Evolutionary conservation across 2,888 invertebrate genomes (phyloP).

Genomic region (Notodonta dromedarius): DNA sequence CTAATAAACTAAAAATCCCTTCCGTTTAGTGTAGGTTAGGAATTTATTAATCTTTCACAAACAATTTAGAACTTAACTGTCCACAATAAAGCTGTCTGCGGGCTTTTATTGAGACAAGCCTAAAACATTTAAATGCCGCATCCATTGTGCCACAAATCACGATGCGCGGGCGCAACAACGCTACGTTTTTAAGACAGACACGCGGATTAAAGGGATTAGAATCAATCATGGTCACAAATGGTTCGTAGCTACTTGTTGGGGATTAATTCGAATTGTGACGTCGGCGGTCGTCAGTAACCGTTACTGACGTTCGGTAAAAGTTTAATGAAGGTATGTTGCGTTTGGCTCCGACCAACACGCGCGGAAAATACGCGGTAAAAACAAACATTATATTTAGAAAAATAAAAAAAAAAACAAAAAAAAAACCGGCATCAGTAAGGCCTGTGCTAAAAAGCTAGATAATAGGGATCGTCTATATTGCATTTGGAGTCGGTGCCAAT

Average conservation of each 20-base stretch:
- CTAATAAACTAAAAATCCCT: too few relatives aligned
- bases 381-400: too few relatives aligned
- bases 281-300: conserved; percentile 38
- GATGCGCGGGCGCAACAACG: conserved; percentile 32
- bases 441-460: too few relatives aligned
- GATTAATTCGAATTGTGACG: conserved; percentile 40
- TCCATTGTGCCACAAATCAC: conserved; percentile 20
- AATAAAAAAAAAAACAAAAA: too few relatives aligned
- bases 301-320: conserved; percentile 45
- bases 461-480: too few relatives aligned
- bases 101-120: not conserved
- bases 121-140: not conserved
- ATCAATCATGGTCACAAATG: conserved; percentile 77
- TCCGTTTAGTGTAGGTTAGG: not conserved
- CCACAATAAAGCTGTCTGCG: not conserved
- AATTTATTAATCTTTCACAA: not conserved
- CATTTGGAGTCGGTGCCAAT: too few relatives aligned
- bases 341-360: not conserved
- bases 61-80: not conserved
- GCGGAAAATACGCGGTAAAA: not conserved
- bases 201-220: conserved; percentile 74
- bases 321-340: conserved; percentile 31
- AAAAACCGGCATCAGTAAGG: too few relatives aligned
- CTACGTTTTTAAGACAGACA: conserved; percentile 60
- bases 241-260: conserved; percentile 62